Base-by-base conservation (phyloP, 2,797 vertebrate genomes). In the Poeciliopsis presidionis region DNA sequence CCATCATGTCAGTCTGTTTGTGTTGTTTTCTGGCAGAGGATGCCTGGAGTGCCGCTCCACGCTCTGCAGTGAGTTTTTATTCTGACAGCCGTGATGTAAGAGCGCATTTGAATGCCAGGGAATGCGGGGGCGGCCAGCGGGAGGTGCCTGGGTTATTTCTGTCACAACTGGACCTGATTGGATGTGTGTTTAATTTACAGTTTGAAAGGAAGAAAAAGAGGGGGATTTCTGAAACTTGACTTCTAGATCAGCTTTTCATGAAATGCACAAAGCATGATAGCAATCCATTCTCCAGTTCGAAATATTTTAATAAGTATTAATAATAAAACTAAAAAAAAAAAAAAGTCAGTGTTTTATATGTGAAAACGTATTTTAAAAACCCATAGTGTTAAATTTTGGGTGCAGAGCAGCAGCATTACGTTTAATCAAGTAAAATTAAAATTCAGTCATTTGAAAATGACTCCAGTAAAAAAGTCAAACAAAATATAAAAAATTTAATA, bases 101-200 rank as follows among this genome's bases (percentile, higher is more conserved):
- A 53, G 0, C 4, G 0, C 3, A 88, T 90, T 89, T 89, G 83
- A 86, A 89, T 85, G 0, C 0, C 0, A 0, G 74, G 57, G 25
- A 11, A 73, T 0, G 18, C 55, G 20, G 73, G 73, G 4, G 74
- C 8, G 74, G 8, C 1, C 28, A 12, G 3, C 39, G 18, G 45
- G 3, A 11, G 13, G 51, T 18, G 36, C 25, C 74, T 3, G 22
- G 18, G 30, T 46, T 33, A 33, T 59, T 59, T 59, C 36, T 43
- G 8, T 14, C 2, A n/a, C 5, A 9, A 4, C 9, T 33, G n/a
- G n/a, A 61, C 2, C 8, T 9, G 14, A 61, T 65, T 28, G 14
- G 33, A 36, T 28, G 11, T 57, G 53, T 13, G 53, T 57, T 57
- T 28, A 2, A n/a, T 13, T n/a, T 28, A 20, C 47, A 22, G 47